phyloP scores from a whole-genome alignment of 2,888 invertebrate genomes.

The Xiphydria camelus region DNA sequence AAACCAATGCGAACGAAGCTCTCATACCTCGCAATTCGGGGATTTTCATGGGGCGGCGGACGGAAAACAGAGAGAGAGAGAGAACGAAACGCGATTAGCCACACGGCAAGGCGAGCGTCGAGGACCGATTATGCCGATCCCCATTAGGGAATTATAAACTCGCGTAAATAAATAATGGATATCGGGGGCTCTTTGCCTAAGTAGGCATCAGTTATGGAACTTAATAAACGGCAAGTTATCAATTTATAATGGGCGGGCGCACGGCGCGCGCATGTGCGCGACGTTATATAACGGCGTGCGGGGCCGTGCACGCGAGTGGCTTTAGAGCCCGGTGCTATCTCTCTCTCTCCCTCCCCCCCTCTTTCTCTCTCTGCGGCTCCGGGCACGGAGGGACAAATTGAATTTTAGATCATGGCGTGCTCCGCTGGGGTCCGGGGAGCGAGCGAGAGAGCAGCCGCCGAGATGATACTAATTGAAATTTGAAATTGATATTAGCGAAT shows the following conservation, averaged over 20 bases:
- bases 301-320: constrained; percentile 15
- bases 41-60: no score
- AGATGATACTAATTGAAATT: constrained; percentile 59
- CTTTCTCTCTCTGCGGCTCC: constrained; percentile 32
- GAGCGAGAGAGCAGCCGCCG: constrained; percentile 37
- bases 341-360: constrained; percentile 17
- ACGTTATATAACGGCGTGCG: constrained; percentile 6
- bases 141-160: constrained; percentile 57
- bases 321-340: constrained; percentile 9
- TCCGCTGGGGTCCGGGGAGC: constrained; percentile 45
- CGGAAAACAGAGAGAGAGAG: no score
- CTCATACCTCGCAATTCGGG: constrained; percentile 10
- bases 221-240: constrained; percentile 55
- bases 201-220: constrained; percentile 54
- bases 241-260: constrained; percentile 51
- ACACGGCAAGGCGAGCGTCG: constrained; percentile 18
- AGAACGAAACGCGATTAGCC: constrained; percentile 33
- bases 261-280: constrained; percentile 37
- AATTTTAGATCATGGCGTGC: constrained; percentile 57
- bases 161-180: constrained; percentile 56
- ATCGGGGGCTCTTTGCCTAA: constrained; percentile 53
- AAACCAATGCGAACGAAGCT: not conserved
- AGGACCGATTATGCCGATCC: constrained; percentile 51
- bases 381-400: constrained; percentile 56
- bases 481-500: constrained; percentile 59